A percentile compares a stretch with the other conserved stretches of the same genome.
phyloP scores from a whole-genome alignment of 2,113 vertebrate species.

The Megaleporinus macrocephalus region DNA sequence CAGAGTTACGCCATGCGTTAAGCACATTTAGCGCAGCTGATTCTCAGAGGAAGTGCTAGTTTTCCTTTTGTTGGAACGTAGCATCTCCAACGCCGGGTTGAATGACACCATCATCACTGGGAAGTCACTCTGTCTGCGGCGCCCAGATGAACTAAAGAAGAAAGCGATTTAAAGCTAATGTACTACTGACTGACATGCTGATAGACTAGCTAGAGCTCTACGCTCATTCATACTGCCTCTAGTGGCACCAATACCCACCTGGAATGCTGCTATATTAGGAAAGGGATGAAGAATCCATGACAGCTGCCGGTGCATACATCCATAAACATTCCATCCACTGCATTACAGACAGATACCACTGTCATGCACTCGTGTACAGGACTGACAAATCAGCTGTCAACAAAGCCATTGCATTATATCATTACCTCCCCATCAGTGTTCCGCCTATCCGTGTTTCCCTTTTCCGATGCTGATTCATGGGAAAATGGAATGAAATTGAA shows the following conservation, averaged over 20 bases:
- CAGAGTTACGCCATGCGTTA: neutral
- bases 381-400: conserved; percentile 53
- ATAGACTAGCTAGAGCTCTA: conserved; percentile 52
- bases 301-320: conserved; percentile 2
- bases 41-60: neutral
- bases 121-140: conserved; percentile 20
- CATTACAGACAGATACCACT: conserved; percentile 56
- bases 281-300: neutral
- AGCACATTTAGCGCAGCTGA: neutral
- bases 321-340: neutral
- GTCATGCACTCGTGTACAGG: conserved; percentile 43
- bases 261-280: neutral
- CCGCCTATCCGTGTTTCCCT: conserved; percentile 39
- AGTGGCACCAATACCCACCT: conserved; percentile 49
- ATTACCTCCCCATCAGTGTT: conserved; percentile 54
- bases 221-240: conserved; percentile 56
- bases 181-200: conserved; percentile 60
- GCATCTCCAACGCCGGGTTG: neutral
- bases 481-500: conserved; percentile 38
- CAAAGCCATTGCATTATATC: conserved; percentile 53
- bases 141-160: conserved; percentile 50
- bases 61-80: neutral
- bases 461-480: conserved; percentile 46
- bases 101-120: neutral
- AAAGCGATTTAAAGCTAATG: conserved; percentile 54